Evolutionary conservation across 2,113 vertebrate species (phyloP).

Genomic region (Alaudala cheleensis): DNA sequence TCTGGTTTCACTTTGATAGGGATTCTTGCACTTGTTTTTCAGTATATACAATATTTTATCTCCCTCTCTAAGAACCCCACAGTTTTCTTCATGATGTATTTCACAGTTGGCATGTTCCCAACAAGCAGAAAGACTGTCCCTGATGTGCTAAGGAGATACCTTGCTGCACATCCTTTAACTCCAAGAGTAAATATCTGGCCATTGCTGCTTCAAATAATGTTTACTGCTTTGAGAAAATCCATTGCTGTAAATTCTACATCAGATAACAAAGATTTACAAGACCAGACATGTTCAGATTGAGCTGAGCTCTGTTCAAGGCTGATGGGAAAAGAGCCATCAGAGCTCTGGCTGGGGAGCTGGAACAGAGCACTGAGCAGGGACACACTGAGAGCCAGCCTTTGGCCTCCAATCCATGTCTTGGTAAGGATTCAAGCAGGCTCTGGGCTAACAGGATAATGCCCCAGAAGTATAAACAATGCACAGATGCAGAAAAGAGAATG

Average conservation of each 20-base stretch:
- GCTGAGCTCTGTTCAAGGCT: background rate
- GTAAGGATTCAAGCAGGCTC: background rate
- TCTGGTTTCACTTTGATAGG: background rate
- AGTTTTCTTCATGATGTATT: background rate
- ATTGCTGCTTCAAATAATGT: conserved; percentile 11
- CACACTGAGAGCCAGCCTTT: background rate
- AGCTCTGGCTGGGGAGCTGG: background rate
- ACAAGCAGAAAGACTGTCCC: background rate
- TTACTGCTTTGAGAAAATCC: conserved; percentile 18
- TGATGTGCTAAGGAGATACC: background rate
- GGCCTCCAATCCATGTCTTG: background rate
- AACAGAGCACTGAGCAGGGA: background rate
- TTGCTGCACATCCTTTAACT: conserved; percentile 10
- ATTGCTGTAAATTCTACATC: background rate
- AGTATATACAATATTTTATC: background rate
- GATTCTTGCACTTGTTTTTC: background rate
- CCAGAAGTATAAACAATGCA: background rate
- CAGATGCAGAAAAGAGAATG: background rate
- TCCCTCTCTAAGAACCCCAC: background rate
- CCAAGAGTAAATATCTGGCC: conserved; percentile 1
- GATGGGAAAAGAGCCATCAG: background rate
- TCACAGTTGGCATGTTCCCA: background rate
- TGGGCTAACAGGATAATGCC: background rate
- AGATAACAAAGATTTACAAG: conserved; percentile 19
- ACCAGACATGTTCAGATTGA: background rate